phyloP scores from a whole-genome alignment of 2,113 vertebrate species.

The Butorides virescens region DNA sequence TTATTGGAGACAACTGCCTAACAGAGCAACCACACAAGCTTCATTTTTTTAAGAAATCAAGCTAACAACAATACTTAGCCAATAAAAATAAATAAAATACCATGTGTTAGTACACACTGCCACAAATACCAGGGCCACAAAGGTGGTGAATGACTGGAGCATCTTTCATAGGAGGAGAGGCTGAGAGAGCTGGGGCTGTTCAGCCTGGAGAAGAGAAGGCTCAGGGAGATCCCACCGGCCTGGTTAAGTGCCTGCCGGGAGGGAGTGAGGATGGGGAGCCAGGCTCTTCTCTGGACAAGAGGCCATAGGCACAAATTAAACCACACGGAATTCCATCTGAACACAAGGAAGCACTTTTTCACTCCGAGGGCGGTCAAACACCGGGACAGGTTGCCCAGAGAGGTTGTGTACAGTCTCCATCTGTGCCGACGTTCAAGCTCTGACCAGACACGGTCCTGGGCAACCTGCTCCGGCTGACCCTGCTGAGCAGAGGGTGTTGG shows the following conservation, averaged over 20 bases:
- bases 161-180: not conserved
- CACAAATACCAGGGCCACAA: not conserved
- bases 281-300: not conserved
- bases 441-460: fast-evolving
- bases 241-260: not conserved
- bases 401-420: not conserved
- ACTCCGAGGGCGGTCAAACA: fast-evolving
- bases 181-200: not conserved
- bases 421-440: not conserved
- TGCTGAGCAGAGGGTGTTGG: not conserved
- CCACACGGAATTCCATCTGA: not conserved
- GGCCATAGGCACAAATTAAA: not conserved
- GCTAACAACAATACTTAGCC: not conserved
- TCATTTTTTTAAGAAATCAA: not conserved
- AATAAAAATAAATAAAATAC: not conserved
- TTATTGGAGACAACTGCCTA: not conserved
- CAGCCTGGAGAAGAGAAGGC: not conserved
- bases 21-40: not conserved
- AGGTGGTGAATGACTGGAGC: not conserved
- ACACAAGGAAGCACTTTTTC: not conserved
- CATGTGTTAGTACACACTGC: not conserved
- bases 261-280: not conserved
- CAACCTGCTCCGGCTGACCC: not conserved
- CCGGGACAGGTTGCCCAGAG: not conserved
- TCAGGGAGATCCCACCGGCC: not conserved